Base-by-base conservation (phyloP, 2,797 vertebrate species). In the Acanthiza pusilla region DNA sequence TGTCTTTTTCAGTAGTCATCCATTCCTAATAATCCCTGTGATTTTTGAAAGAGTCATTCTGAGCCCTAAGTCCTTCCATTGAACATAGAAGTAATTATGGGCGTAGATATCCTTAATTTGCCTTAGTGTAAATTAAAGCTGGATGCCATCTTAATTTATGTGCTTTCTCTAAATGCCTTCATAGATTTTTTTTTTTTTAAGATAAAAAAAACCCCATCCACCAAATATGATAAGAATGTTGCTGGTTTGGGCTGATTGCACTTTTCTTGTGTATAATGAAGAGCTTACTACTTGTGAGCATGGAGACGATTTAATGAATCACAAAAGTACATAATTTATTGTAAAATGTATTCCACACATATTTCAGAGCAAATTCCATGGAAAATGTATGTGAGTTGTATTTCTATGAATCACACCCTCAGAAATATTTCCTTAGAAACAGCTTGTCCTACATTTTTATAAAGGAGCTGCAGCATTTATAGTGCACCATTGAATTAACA, bases 371-470 rank as follows among this genome's bases (percentile, higher is more conserved):
- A 95, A 97, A 97, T 96, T 97, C 94, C 94, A 92, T 90, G 96
- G 93, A 96, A 97, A 97, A 96, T 95, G 76, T 91, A 97, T 92
- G 91, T 58, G 87, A 94, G 91, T 86, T 9, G 73, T 96, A 87
- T 95, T 97, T 97, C 89, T 88, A 72, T 97, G 95, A 97, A 97
- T 97, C 95, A 88, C 95, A 70, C 95, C 81, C 91, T 96, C 71
- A 42, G 97, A 93, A 93, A 78, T 96, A 97, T 96, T 97, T 97
- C 93, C 96, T 97, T 95, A 96, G 96, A 97, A 98, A 97, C 95
- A 92, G 76, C 95, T 94, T 97, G 95, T 93, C 92, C 93, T 96
- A 77, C 94, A 93, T 97, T 97, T 97, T 96, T 94, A 91, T 96
- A 96, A 92, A 96, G 89, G 91, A 96, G 79, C 94, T 95, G 45